These are phyloP conservation scores for Acrocephalus scirpaceus DNA, from an alignment of 2,797 vertebrate genomes.

Conservation along the genomic window DNA sequence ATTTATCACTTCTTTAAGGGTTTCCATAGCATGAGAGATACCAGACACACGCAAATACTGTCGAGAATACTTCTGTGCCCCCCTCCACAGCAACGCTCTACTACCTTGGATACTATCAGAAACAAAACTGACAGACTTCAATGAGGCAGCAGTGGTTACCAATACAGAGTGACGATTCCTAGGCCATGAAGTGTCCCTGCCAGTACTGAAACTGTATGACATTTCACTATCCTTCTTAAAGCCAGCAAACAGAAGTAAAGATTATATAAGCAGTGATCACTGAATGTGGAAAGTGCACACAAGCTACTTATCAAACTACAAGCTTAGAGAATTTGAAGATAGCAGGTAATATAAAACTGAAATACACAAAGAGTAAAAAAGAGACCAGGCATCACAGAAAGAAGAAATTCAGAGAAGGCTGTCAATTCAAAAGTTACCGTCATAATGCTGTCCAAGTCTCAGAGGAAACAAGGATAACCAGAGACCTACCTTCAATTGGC, in stretches of 20 bases:
- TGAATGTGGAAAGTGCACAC: background rate
- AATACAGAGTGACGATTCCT: background rate
- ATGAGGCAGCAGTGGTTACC: background rate
- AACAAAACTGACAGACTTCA: background rate
- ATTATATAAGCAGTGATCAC: background rate
- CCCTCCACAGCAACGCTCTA: background rate
- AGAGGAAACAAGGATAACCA: slow-evolving; percentile 44
- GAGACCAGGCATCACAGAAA: background rate
- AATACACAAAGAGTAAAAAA: background rate
- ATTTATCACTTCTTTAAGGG: background rate
- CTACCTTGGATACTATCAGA: background rate
- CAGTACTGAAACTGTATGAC: background rate
- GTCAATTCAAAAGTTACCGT: background rate
- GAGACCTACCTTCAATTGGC: slow-evolving; percentile 90
- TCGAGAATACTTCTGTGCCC: background rate
- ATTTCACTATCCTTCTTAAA: background rate
- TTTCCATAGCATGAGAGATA: background rate
- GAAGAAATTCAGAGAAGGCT: background rate
- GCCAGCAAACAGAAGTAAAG: background rate
- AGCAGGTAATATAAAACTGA: background rate
- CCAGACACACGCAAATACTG: background rate
- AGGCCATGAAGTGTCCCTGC: background rate
- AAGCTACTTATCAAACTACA: background rate
- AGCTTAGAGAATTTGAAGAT: background rate
- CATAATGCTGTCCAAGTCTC: slow-evolving; percentile 15